These are phyloP conservation scores for Acanthurus lineatus DNA, from an alignment of 2,797 vertebrate genomes.

Conservation along the genomic window DNA sequence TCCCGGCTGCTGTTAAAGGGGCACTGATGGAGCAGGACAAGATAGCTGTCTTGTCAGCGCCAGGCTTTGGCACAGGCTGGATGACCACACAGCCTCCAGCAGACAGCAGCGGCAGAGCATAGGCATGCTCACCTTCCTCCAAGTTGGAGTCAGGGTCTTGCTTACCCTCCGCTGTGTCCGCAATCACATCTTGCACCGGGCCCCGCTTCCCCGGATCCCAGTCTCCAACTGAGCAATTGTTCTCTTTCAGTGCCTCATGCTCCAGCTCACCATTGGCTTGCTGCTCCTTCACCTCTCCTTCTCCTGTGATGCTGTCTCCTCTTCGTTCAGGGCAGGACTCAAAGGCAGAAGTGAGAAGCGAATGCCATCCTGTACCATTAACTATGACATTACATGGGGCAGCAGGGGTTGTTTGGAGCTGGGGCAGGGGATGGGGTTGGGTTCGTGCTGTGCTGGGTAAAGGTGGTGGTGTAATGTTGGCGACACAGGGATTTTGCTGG, in stretches of 20 bases:
- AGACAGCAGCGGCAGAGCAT: slow-evolving; percentile 95
- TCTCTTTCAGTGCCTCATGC: slow-evolving; percentile 96
- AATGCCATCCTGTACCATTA: slow-evolving; percentile 89
- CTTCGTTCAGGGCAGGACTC: slow-evolving; percentile 79
- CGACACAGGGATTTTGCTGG: slow-evolving; percentile 69
- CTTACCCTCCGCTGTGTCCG: slow-evolving; percentile 90
- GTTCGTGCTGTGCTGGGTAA: slow-evolving; percentile 74
- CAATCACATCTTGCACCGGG: slow-evolving; percentile 86
- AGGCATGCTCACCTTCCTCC: slow-evolving; percentile 94
- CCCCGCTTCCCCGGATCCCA: slow-evolving; percentile 91
- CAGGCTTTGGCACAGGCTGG: slow-evolving; percentile 98
- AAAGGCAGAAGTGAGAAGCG: slow-evolving; percentile 78
- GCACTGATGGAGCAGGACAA: slow-evolving; percentile 94
- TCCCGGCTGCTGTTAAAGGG: slow-evolving; percentile 91
- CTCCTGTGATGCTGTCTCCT: slow-evolving; percentile 59
- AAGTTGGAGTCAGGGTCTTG: slow-evolving; percentile 90
- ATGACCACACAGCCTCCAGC: slow-evolving; percentile 94
- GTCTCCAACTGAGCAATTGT: slow-evolving; percentile 91
- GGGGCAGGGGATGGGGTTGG: slow-evolving; percentile 74
- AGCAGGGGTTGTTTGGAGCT: slow-evolving; percentile 85
- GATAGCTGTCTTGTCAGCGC: slow-evolving; percentile 92
- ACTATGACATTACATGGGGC: slow-evolving; percentile 96
- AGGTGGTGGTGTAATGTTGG: slow-evolving; percentile 76
- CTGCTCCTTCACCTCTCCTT: slow-evolving; percentile 75
- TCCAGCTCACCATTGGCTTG: slow-evolving; percentile 91